Evolutionary conservation across 2,888 invertebrate species (phyloP), one percentile per base, ranked within the genome.

Genomic region (Diabrotica balteata): DNA sequence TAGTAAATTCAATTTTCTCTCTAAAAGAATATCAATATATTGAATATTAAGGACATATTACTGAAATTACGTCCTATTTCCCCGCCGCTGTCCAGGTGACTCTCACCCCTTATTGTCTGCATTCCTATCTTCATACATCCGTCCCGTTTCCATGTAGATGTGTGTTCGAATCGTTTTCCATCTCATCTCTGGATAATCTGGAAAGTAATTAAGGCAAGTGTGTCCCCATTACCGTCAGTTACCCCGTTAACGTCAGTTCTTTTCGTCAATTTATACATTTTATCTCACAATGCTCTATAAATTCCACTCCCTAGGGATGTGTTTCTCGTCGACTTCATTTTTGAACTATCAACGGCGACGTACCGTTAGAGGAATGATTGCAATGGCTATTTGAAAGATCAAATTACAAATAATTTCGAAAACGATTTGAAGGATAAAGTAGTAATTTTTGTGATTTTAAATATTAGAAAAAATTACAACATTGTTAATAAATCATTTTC

Each of bases 231-330:
- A 32, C 52, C 52, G 32, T 52, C 52, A 52, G 52, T 22, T 52
- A 52, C 52, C 22, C 52, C 52, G 22, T 52, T 52, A 7, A 32
- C 22, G 32, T 52, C 22, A 17, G 17, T 52, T 52, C 52, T 52
- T 52, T 52, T 52, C 52, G 22, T 52, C 52, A 17, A 52, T 52
- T 52, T 52, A 52, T 52, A 52, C 52, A 52, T 52, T 52, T 52
- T 22, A 8, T 8, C 22, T 11, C 11, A 22, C 11, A 52, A 52
- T 32, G 52, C 9, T 9, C 11, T 22, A 52, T 52, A 17, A 22
- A 52, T 6, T 52, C 22, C 52, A 22, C 6, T 47, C 47, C 8
- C 47, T 47, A 47, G 47, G 47, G 47, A 10, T 10, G 10, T 47
- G 47, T 47, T 9, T 10, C 47, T 10, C 47, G 9, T 8, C 47